Conservation (phyloP, 2,888 invertebrate species). For the Bhutanitis thaidina region DNA sequence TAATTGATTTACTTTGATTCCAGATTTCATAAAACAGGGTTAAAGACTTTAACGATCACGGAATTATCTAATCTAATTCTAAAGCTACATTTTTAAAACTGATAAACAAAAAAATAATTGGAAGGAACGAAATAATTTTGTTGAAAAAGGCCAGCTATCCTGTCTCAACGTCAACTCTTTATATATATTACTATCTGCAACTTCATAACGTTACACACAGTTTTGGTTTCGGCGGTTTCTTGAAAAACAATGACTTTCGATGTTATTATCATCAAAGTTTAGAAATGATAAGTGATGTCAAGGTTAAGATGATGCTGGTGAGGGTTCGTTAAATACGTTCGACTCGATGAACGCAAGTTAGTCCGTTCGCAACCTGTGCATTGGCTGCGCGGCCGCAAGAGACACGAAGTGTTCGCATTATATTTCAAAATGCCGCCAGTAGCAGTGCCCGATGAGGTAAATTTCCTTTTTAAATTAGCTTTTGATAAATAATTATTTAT, state of each 20-base stretch:
- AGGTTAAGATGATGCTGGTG: conserved; percentile 42
- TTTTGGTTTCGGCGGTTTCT: conserved; percentile 28
- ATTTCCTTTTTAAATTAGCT: conserved; percentile 21
- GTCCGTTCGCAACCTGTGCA: conserved; percentile 46
- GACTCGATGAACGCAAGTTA: conserved; percentile 48
- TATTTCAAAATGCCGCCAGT: conserved; percentile 63
- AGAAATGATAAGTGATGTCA: conserved; percentile 50
- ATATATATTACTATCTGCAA: too few species aligned
- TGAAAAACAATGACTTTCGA: conserved; percentile 20
- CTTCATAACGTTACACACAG: not conserved
- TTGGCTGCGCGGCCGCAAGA: conserved; percentile 33
- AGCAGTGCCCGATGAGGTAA: conserved; percentile 66
- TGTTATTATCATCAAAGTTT: conserved; percentile 13
- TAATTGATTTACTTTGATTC: too few species aligned
- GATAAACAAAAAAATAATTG: too few species aligned
- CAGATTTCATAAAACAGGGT: too few species aligned
- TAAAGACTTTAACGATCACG: too few species aligned
- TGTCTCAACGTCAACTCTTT: conserved; percentile 20
- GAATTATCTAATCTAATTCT: too few species aligned
- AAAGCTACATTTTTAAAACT: too few species aligned
- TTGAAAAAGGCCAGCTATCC: conserved; percentile 14
- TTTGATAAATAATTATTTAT: conserved; percentile 3
- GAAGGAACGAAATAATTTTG: not conserved
- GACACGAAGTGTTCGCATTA: conserved; percentile 20
- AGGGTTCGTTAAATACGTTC: conserved; percentile 52